Evolutionary conservation across 1,140 invertebrate species (phyloP).

Genomic region (Pteromalus puparum): DNA sequence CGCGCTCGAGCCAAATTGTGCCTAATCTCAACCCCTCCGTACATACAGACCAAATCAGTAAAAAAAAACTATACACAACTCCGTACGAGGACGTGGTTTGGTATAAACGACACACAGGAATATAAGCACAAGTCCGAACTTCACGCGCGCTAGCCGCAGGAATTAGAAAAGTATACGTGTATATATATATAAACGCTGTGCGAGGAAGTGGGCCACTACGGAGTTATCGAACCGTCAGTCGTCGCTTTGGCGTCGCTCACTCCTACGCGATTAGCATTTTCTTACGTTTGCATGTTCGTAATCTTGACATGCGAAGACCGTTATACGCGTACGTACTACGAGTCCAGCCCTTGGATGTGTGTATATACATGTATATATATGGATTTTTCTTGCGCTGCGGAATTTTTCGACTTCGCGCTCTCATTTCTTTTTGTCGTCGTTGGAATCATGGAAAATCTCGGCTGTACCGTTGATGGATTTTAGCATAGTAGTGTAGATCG

Average conservation of each 20-base stretch:
- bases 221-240: constrained; percentile 30
- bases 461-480: constrained; percentile 1
- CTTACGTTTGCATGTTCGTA: constrained; percentile 62
- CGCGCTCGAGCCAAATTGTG: too few species aligned
- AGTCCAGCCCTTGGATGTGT: too few species aligned
- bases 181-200: not conserved
- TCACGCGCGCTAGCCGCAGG: too few species aligned
- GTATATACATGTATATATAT: constrained; percentile 49
- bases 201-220: constrained; percentile 41
- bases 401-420: not conserved
- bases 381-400: constrained; percentile 55
- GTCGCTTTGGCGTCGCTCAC: not conserved
- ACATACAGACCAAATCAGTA: too few species aligned
- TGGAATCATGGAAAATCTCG: not conserved
- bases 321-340: too few species aligned
- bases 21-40: too few species aligned
- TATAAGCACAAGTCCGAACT: too few species aligned
- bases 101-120: too few species aligned
- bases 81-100: too few species aligned
- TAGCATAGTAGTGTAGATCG: constrained; percentile 2
- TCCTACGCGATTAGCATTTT: constrained; percentile 64
- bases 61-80: not conserved
- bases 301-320: constrained; percentile 61
- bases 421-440: not conserved
- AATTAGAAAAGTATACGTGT: not conserved